These are phyloP conservation scores for Glaucomys volans DNA, from an alignment of 2,113 vertebrate genomes.

Conservation along the genomic window DNA sequence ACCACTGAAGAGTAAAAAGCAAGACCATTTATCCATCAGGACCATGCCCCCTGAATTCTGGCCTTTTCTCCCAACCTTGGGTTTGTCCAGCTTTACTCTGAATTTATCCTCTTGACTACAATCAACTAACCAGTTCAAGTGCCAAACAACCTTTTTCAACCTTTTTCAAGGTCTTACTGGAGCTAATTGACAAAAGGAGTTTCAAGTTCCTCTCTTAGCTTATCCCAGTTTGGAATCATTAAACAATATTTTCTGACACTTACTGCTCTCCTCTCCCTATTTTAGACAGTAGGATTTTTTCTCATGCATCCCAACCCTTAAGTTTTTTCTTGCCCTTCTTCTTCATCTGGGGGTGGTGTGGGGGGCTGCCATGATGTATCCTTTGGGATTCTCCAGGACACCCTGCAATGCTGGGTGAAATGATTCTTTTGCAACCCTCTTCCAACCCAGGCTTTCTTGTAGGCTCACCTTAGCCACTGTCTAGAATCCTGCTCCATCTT, in stretches of 20 bases:
- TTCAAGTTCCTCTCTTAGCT: neutral
- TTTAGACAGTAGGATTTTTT: neutral
- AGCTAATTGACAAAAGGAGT: neutral
- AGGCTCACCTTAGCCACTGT: neutral
- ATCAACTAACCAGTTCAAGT: neutral
- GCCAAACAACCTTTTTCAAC: neutral
- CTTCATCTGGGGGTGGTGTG: neutral
- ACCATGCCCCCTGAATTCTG: neutral
- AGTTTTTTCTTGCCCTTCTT: neutral
- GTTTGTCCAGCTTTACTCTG: neutral
- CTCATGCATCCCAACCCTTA: neutral
- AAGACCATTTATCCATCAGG: neutral
- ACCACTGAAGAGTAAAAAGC: neutral
- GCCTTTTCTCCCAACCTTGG: neutral
- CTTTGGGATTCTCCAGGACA: neutral
- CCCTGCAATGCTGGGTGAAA: neutral
- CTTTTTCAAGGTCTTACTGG: neutral
- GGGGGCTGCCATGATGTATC: neutral
- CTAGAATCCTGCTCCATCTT: neutral
- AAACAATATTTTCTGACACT: neutral
- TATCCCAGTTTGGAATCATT: neutral
- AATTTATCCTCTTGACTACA: neutral
- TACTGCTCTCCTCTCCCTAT: neutral
- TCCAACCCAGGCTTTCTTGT: neutral
- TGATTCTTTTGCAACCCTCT: neutral